Evolutionary conservation across 2,888 invertebrate genomes (phyloP), one percentile per base, ranked within the genome.

Genomic region (Tiphia femorata): DNA sequence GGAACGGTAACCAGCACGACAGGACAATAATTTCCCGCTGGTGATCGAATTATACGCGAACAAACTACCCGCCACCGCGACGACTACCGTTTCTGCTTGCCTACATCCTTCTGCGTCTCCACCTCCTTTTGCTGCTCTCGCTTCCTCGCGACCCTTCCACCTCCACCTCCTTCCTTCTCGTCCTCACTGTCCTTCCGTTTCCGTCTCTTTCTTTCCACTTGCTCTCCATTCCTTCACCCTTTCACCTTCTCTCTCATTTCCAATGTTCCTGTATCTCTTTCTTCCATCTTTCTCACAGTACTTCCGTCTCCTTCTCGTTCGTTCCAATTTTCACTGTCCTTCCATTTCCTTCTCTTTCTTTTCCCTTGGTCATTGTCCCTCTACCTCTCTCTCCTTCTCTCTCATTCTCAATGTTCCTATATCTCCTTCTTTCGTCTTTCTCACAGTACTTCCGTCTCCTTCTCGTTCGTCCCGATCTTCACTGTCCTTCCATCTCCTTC

Each of bases 11-110:
- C n/a, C n/a, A n/a, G n/a, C n/a, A n/a, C n/a, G n/a, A n/a, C 48
- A 47, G 38, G 60, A 67, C 64, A 67, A 64, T 64, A 64, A 67
- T 68, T 61, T 37, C 38, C 20, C 56, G 20, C 25, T 6, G 44
- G 49, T 66, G 64, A 67, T 67, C 61, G 61, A 67, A 67, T 67
- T 68, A 67, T 67, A 64, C 58, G 55, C 58, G 56, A 64, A 53
- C 68, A 61, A 67, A 68, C 68, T 58, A 49, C 41, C 49, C 54
- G 41, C 35, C 50, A 42, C 48, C 51, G 27, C 33, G 51, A 35
- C 60, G 55, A 52, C 52, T 51, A 7, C 47, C 55, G 50, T 47
- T 53, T 44, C 58, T 16, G 49, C 48, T 41, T 33, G 12, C 6
- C 46, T 33, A 3, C 25, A 38, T n/a, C 44, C 41, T 5, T n/a